These are phyloP conservation scores for Coregonus ussuriensis DNA, from an alignment of 2,797 vertebrate genomes.

Conservation along the genomic window DNA sequence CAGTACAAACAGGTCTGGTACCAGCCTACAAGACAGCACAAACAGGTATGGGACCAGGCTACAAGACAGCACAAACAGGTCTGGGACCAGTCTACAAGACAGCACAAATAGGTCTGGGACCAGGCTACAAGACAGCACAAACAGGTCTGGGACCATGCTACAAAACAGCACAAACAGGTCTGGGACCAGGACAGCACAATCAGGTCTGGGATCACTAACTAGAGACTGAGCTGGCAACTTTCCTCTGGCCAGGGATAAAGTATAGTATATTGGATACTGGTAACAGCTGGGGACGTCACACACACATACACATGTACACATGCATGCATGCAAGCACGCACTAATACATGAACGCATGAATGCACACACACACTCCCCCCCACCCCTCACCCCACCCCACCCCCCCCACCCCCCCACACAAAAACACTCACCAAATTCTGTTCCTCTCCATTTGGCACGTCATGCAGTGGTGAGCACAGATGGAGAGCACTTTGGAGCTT, in stretches of 20 bases:
- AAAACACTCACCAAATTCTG: background rate
- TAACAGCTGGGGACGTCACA: constrained; percentile 2
- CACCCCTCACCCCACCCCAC: background rate
- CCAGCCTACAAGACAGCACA: too few species aligned
- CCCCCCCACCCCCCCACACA: background rate
- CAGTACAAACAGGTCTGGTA: too few species aligned
- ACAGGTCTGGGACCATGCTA: too few species aligned
- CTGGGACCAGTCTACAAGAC: too few species aligned
- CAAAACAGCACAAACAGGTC: background rate
- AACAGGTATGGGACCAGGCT: too few species aligned
- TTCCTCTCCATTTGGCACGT: constrained; percentile 17
- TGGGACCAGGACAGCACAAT: background rate
- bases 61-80: too few species aligned
- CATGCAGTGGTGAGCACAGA: constrained; percentile 28
- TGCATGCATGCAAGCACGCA: background rate
- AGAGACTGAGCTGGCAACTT: background rate
- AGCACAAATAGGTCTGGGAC: too few species aligned
- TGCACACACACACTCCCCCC: too few species aligned
- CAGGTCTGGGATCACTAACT: background rate
- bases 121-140: too few species aligned
- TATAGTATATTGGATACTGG: background rate
- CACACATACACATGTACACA: background rate
- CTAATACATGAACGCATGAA: background rate
- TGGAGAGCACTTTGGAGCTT: constrained; percentile 5
- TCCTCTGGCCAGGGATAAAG: background rate